Evolutionary conservation across 1,140 invertebrate genomes (phyloP).

Genomic region (Microplitis demolitor): DNA sequence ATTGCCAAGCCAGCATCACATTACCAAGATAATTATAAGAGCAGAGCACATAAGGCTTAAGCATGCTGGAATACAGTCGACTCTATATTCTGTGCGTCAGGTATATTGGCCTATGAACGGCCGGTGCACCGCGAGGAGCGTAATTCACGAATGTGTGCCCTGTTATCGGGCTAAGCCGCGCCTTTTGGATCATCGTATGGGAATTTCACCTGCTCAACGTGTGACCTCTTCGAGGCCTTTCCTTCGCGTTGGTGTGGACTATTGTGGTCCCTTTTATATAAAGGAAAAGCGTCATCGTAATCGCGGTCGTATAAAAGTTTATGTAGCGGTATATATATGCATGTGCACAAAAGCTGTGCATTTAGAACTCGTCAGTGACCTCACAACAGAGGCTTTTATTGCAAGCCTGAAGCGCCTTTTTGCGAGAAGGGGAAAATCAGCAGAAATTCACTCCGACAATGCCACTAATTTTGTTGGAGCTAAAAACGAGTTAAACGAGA

Average conservation of each 20-base stretch:
- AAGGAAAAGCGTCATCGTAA: conserved; percentile 14
- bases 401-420: conserved; percentile 46
- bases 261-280: conserved; percentile 21
- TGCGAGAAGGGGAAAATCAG: conserved; percentile 34
- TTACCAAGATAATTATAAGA: conserved; percentile 7
- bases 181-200: conserved; percentile 22
- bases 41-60: not conserved
- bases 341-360: conserved; percentile 34
- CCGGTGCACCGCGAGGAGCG: not conserved
- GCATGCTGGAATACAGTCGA: conserved; percentile 10
- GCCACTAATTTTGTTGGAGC: conserved; percentile 27
- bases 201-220: conserved; percentile 22
- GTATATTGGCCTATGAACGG: conserved; percentile 26
- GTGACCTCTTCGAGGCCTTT: conserved; percentile 11
- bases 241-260: conserved; percentile 30
- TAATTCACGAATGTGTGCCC: conserved; percentile 18
- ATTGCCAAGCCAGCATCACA: not conserved
- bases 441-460: conserved; percentile 41
- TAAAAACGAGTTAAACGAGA: conserved; percentile 33
- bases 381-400: conserved; percentile 33
- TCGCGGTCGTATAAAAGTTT: conserved; percentile 26
- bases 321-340: conserved; percentile 38
- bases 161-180: conserved; percentile 34
- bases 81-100: conserved; percentile 1
- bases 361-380: conserved; percentile 40